Conservation (phyloP, 1,140 invertebrate genomes). For the Procambarus virginalis region DNA sequence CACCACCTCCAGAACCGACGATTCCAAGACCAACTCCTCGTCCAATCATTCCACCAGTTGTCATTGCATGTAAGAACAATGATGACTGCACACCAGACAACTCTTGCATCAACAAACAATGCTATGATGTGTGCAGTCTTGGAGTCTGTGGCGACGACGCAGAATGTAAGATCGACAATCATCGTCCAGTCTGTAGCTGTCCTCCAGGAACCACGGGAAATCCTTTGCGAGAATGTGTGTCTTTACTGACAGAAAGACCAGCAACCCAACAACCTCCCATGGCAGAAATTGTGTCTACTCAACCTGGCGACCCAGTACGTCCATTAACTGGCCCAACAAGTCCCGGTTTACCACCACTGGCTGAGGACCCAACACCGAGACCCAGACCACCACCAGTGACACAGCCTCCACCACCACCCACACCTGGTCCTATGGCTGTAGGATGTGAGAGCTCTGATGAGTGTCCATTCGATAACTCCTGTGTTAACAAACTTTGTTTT, state of each 20-base stretch:
- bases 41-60: conserved; percentile 75
- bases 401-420: conserved; percentile 76
- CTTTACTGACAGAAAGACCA: conserved; percentile 23
- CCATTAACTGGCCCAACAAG: conserved; percentile 23
- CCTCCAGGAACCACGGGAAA: conserved; percentile 72
- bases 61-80: conserved; percentile 64
- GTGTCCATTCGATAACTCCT: conserved; percentile 71
- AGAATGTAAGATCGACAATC: conserved; percentile 77
- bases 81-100: conserved; percentile 82
- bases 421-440: conserved; percentile 83
- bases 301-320: background rate
- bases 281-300: background rate
- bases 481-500: conserved; percentile 71
- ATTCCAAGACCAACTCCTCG: conserved; percentile 71
- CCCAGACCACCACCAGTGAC: conserved; percentile 44
- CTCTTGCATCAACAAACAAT: conserved; percentile 80
- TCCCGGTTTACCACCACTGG: conserved; percentile 36
- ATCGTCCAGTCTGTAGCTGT: conserved; percentile 72
- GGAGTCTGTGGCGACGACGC: conserved; percentile 84
- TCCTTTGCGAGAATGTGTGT: conserved; percentile 65
- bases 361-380: conserved; percentile 15
- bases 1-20: conserved; percentile 80
- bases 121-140: conserved; percentile 83
- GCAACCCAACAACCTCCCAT: conserved; percentile 10
- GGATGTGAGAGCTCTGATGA: conserved; percentile 71